These are phyloP conservation scores for Microplitis mediator DNA, from an alignment of 1,140 invertebrate species.

Conservation along the genomic window DNA sequence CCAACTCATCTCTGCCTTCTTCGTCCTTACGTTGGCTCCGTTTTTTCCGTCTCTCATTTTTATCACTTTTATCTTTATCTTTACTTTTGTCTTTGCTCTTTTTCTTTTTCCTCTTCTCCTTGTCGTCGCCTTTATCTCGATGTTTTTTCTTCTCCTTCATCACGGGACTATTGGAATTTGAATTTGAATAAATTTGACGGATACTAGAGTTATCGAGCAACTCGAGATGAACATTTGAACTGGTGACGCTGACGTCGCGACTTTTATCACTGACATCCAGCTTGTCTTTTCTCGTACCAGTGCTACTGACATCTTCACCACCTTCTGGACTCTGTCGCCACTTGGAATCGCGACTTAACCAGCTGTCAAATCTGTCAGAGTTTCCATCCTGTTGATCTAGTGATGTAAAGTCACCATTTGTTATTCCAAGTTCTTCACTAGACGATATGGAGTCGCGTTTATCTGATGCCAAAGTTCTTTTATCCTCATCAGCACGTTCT, in stretches of 20 bases:
- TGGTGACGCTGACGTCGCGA: conserved; percentile 62
- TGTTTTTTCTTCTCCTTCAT: conserved; percentile 66
- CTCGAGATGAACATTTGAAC: conserved; percentile 66
- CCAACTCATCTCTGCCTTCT: conserved; percentile 66
- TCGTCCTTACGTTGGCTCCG: conserved; percentile 55
- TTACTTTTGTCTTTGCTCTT: conserved; percentile 55
- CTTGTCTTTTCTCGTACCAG: conserved; percentile 57
- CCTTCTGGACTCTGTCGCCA: conserved; percentile 69
- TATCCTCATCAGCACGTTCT: conserved; percentile 35
- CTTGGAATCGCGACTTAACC: conserved; percentile 65
- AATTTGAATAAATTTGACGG: conserved; percentile 51
- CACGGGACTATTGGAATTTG: conserved; percentile 58
- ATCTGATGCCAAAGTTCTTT: conserved; percentile 28
- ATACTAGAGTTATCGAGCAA: conserved; percentile 60
- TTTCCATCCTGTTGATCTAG: conserved; percentile 59
- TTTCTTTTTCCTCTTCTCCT: conserved; percentile 63
- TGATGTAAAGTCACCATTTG: conserved; percentile 51
- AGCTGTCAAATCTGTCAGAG: conserved; percentile 65
- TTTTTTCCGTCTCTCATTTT: conserved; percentile 56
- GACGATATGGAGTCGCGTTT: conserved; percentile 57
- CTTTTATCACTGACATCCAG: conserved; percentile 64
- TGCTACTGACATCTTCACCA: conserved; percentile 65
- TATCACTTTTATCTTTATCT: conserved; percentile 60
- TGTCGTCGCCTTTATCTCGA: conserved; percentile 67
- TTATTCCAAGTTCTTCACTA: conserved; percentile 51